A percentile compares a stretch with the other conserved stretches of the same genome.
Evolutionary conservation across 35 echinoderm and acorn worm genomes (phyloP).

Genomic region (Lytechinus pictus): DNA sequence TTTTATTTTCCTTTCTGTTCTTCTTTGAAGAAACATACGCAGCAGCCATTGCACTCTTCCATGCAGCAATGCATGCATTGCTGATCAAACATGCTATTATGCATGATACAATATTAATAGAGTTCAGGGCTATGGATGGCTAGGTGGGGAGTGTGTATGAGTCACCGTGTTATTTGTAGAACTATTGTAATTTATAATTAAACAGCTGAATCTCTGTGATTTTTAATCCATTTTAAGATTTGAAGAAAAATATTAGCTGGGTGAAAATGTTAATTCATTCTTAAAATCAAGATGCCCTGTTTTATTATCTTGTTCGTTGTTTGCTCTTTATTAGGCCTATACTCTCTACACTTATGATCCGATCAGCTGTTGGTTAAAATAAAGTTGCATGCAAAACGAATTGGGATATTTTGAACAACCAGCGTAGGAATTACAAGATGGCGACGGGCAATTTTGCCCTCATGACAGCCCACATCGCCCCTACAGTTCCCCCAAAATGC

Average conservation of each 20-base stretch:
- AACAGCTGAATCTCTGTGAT: neutral
- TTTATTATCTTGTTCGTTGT: too few species aligned
- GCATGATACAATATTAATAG: neutral
- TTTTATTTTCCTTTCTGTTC: neutral
- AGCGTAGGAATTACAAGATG: too few species aligned
- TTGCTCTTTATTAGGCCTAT: too few species aligned
- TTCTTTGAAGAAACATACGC: neutral
- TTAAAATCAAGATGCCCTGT: neutral
- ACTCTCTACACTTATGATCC: too few species aligned
- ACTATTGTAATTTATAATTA: neutral
- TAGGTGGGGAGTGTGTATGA: neutral
- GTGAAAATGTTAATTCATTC: neutral
- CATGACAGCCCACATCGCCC: too few species aligned
- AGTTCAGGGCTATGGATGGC: neutral
- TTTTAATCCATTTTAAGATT: neutral
- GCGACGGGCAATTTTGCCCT: too few species aligned
- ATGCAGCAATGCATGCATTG: neutral
- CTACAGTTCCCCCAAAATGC: too few species aligned
- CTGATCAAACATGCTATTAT: neutral
- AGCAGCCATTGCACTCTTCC: neutral
- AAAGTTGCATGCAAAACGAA: too few species aligned
- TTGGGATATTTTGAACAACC: too few species aligned
- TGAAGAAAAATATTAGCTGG: neutral
- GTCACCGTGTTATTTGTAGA: neutral
- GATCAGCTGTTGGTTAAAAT: too few species aligned